Evolutionary conservation across 2,113 vertebrate species (phyloP).

Genomic region (Pygoscelis adeliae): DNA sequence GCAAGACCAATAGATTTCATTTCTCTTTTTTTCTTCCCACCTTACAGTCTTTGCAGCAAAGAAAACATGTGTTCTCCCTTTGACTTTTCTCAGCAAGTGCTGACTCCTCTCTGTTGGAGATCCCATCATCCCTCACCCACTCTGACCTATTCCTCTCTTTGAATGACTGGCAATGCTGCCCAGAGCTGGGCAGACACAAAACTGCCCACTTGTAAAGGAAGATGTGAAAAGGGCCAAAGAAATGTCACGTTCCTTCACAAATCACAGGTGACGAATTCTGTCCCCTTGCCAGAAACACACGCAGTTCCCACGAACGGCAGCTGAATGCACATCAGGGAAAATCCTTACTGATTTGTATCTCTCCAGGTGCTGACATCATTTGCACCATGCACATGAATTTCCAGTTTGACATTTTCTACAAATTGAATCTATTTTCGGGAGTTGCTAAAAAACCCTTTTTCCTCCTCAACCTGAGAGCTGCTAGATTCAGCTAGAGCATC

Average conservation of each 20-base stretch:
- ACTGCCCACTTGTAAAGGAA: not conserved
- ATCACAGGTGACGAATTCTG: not conserved
- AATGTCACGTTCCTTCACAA: not conserved
- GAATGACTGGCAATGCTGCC: not conserved
- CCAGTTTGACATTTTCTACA: not conserved
- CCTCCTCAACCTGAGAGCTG: not conserved
- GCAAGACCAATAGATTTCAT: not conserved
- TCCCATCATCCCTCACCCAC: not conserved
- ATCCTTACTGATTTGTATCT: not conserved
- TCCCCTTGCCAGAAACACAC: not conserved
- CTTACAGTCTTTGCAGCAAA: not conserved
- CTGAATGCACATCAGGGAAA: not conserved
- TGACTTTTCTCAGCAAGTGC: not conserved
- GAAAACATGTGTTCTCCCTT: not conserved
- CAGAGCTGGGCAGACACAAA: not conserved
- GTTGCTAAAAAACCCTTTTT: not conserved
- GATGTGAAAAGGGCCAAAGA: not conserved
- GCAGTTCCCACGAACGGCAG: not conserved
- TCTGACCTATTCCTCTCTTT: not conserved
- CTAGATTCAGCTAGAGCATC: not conserved
- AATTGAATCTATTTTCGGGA: not conserved
- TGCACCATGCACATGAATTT: not conserved
- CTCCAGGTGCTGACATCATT: not conserved
- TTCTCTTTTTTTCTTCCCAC: not conserved
- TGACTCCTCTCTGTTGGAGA: not conserved